Conservation (phyloP, 2,888 invertebrate species). For the Phragmatobia fuliginosa region DNA sequence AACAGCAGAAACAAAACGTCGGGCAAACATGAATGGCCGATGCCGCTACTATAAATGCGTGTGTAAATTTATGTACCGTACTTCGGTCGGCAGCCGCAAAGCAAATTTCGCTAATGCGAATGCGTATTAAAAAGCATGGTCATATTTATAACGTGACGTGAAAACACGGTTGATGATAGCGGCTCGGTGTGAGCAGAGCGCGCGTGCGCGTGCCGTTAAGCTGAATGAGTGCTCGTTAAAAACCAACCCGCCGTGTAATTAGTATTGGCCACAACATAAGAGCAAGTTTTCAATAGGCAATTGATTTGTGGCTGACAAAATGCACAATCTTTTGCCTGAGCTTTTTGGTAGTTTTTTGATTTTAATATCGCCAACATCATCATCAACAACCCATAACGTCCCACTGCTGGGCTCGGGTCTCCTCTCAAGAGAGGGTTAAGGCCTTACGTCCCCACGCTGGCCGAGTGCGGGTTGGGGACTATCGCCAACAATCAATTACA, state of each 20-base stretch:
- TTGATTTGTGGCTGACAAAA: constrained; percentile 15
- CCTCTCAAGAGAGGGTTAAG: no score
- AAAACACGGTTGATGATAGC: constrained; percentile 44
- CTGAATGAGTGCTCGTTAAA: constrained; percentile 81
- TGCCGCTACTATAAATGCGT: constrained; percentile 22
- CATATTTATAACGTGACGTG: constrained; percentile 59
- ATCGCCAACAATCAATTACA: not conserved
- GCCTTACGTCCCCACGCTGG: no score
- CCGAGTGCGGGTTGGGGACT: no score
- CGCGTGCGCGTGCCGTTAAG: constrained; percentile 71
- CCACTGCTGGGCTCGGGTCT: no score
- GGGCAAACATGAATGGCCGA: constrained; percentile 18
- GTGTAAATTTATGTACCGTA: constrained; percentile 44
- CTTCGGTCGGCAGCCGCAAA: constrained; percentile 38
- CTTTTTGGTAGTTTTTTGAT: not conserved
- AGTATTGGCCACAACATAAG: constrained; percentile 69
- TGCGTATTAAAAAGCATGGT: constrained; percentile 52
- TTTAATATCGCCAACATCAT: not conserved
- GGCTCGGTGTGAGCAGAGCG: constrained; percentile 37
- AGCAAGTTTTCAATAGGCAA: constrained; percentile 13
- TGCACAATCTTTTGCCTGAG: not conserved
- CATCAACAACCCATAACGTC: no score
- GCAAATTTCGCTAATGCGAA: constrained; percentile 49
- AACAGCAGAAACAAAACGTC: constrained; percentile 14
- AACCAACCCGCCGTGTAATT: constrained; percentile 78